Evolutionary conservation across 30 jellyfish, hydroid and myxozoan species (phyloP).

Genomic region (Turritopsis rubra): DNA sequence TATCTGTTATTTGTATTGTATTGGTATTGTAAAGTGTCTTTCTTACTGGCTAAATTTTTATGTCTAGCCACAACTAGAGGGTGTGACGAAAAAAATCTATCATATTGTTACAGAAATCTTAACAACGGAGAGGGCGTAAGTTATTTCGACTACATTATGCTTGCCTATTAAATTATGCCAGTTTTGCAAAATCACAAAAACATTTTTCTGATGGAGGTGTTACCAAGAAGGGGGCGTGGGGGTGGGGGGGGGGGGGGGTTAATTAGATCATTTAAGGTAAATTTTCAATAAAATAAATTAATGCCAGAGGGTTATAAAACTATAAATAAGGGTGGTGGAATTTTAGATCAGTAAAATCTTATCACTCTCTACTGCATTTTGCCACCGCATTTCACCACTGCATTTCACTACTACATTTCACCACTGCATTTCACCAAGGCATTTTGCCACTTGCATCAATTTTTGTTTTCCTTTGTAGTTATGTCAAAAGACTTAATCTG

Average conservation of each 20-base stretch:
- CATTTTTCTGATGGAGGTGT: no score
- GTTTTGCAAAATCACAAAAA: no score
- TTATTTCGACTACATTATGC: not conserved
- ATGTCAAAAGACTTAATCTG: slow-evolving; percentile 74
- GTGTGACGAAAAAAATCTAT: slow-evolving; percentile 51
- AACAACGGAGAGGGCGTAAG: slow-evolving; percentile 98
- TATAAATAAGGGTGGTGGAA: not conserved
- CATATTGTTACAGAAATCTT: slow-evolving; percentile 87
- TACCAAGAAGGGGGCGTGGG: no score
- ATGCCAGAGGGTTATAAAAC: no score
- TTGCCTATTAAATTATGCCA: no score
- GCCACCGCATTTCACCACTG: no score
- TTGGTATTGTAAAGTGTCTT: not conserved
- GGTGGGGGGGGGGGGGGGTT: no score
- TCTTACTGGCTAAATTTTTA: not conserved
- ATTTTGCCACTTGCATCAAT: not conserved
- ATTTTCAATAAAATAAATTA: no score
- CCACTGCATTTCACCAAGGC: no score
- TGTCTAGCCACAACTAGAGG: slow-evolving; percentile 48
- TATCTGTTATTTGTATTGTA: not conserved
- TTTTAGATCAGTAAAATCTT: not conserved
- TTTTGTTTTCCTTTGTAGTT: slow-evolving; percentile 38
- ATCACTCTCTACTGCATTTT: no score
- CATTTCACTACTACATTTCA: no score
- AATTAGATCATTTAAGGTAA: no score